Evolutionary conservation across 2,888 invertebrate species (phyloP), one percentile per base, ranked within the genome.

Genomic region (Tinea trinotella): DNA sequence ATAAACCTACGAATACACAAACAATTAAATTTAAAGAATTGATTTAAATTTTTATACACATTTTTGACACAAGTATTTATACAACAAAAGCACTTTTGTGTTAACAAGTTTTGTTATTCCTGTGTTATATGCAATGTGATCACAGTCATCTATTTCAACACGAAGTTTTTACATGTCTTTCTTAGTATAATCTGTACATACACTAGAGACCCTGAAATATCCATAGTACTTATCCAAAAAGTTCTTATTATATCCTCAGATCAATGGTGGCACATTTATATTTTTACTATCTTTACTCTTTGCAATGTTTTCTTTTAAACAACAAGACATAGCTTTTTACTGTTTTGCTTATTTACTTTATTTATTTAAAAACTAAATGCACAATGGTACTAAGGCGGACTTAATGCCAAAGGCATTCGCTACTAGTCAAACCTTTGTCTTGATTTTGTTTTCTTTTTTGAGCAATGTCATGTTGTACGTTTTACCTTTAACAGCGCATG

Each of bases 271-370:
- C 52, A 34, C 52, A n/a, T n/a, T n/a, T 52, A 17, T 52, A 52
- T 35, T 52, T 35, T 19, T 35, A 13, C 40, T 18, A n/a, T 61
- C 40, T 67, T 67, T 68, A 69, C 74, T 81, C 84, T 85, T 84
- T 85, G 85, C 85, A 85, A 84, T 85, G 85, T 85, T 85, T 85
- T 83, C 85, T 56, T 56, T 61, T 60, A 58, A 65, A 71, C 66
- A 69, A 67, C 66, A 70, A 60, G 63, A 68, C 67, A 66, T 65
- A 62, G 70, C 74, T 68, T 66, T 64, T 54, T 56, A 62, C 60
- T 44, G 61, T 53, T 54, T 57, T 54, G 40, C 40, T n/a, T 24
- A 3, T 40, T 15, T 40, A 4, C n/a, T 35, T 35, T 12, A 49
- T 7, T n/a, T n/a, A n/a, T n/a, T n/a, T n/a, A n/a, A n/a, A n/a